A percentile compares a stretch with the other conserved stretches of the same genome.
Evolutionary conservation across 53 echinoderm and acorn worm species (phyloP).

Genomic region (Glandiceps talaboti): DNA sequence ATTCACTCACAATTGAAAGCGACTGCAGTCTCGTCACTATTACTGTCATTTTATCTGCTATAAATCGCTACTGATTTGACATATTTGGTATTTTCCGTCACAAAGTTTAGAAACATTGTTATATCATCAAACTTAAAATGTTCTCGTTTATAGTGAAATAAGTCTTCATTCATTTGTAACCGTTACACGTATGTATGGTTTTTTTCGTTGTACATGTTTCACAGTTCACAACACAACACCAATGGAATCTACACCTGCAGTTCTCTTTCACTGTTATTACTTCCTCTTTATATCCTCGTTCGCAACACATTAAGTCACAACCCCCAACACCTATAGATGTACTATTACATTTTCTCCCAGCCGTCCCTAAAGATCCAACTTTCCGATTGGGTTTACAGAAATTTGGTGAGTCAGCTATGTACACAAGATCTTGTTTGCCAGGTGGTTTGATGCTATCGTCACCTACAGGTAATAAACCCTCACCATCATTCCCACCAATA

Average conservation of each 20-base stretch:
- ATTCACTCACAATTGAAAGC: too few species aligned
- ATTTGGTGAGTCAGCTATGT: constrained; percentile 68
- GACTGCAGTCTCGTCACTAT: too few species aligned
- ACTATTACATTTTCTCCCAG: constrained; percentile 68
- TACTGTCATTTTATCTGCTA: too few species aligned
- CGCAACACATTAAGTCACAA: constrained; percentile 83
- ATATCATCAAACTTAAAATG: too few species aligned
- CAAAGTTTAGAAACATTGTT: too few species aligned
- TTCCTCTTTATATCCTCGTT: constrained; percentile 59
- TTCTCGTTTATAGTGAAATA: too few species aligned
- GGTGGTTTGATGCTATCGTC: constrained; percentile 47
- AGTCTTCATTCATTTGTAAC: constrained; percentile 17
- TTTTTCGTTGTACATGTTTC: constrained; percentile 63
- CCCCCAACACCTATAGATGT: constrained; percentile 78
- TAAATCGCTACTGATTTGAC: too few species aligned
- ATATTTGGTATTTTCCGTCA: too few species aligned
- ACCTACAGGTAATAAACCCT: constrained; percentile 53
- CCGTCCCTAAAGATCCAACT: constrained; percentile 77
- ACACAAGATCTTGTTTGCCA: constrained; percentile 48
- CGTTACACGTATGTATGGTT: constrained; percentile 83
- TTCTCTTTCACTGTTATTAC: constrained; percentile 39
- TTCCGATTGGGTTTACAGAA: constrained; percentile 71
- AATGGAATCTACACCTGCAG: constrained; percentile 87
- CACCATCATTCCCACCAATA: constrained; percentile 81
- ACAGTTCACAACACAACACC: constrained; percentile 96